Evolutionary conservation across 2,113 vertebrate genomes (phyloP), one percentile per base, ranked within the genome.

Genomic region (Athene noctua): DNA sequence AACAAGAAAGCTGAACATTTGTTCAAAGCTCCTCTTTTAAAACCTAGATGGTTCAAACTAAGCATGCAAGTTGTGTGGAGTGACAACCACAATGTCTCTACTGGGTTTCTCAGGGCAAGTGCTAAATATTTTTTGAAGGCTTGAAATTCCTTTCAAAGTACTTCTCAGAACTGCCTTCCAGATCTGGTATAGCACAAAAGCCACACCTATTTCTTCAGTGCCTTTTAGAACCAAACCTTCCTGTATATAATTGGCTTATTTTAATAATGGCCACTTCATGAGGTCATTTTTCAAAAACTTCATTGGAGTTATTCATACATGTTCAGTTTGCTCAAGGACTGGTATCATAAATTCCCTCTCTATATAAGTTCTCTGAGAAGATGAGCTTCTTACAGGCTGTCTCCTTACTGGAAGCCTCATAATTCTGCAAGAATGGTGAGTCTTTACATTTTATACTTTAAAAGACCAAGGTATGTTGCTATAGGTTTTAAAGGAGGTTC

Each of bases 351-450:
- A 52, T 40, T 72, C 61, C 27, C 36, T 85, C 61, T 91, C 32
- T 91, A 91, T 94, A 95, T 94, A 96, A 94, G 20, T 42, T 78
- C 38, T 55, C 47, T 11, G 27, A 73, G 52, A 78, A 42, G 8
- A 78, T 47, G 8, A 67, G 8, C 36, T 91, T 70, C 38, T 19
- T 79, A 65, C 10, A 61, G 49, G 6, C 36, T 18, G 7, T 58
- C 44, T 73, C 22, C 59, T 80, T 59, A 40, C 54, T 68, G 44
- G 27, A 80, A 88, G 30, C 34, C 44, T 91, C 61, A 32, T 63
- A 90, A 84, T 88, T 71, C 88, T 94, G 57, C 57, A 68, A 92
- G n/a, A 91, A 97, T 97, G 96, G 95, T 97, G 62, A 97, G 95
- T 97, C 40, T 34, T 89, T 89, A 40, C 5, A 32, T 58, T 30